Conservation (phyloP, 2,888 invertebrate genomes). For the Platycnemis pennipes region DNA sequence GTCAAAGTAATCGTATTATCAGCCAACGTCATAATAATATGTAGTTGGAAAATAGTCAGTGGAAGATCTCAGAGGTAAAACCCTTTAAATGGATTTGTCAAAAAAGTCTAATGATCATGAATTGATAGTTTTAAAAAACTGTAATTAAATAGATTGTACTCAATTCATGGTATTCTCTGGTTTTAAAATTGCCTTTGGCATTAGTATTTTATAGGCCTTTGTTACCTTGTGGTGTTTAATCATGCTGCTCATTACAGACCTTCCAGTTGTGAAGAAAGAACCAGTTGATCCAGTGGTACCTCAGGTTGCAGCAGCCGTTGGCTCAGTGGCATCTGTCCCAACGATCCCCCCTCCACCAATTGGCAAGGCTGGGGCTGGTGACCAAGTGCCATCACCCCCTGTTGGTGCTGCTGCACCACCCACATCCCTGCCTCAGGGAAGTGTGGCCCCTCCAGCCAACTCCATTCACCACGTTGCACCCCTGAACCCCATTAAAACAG, state of each 20-base stretch:
- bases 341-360: constrained; percentile 43
- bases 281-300: constrained; percentile 49
- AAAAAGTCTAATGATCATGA: too few species aligned
- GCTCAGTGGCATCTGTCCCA: constrained; percentile 53
- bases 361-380: constrained; percentile 52
- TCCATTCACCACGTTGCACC: constrained; percentile 51
- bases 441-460: constrained; percentile 40
- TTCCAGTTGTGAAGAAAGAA: constrained; percentile 53
- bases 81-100: too few species aligned
- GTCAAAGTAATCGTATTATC: too few species aligned
- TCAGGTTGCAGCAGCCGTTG: constrained; percentile 45
- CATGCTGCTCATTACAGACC: not conserved
- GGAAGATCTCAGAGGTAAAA: too few species aligned
- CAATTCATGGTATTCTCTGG: too few species aligned
- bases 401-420: constrained; percentile 38
- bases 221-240: not conserved
- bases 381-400: constrained; percentile 56
- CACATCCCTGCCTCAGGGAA: constrained; percentile 52
- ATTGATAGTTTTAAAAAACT: too few species aligned
- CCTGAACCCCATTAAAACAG: constrained; percentile 40
- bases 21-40: too few species aligned
- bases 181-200: too few species aligned
- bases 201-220: too few species aligned
- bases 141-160: too few species aligned
- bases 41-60: too few species aligned